Evolutionary conservation across 2,113 vertebrate species (phyloP).

Genomic region (Trachemys scripta): DNA sequence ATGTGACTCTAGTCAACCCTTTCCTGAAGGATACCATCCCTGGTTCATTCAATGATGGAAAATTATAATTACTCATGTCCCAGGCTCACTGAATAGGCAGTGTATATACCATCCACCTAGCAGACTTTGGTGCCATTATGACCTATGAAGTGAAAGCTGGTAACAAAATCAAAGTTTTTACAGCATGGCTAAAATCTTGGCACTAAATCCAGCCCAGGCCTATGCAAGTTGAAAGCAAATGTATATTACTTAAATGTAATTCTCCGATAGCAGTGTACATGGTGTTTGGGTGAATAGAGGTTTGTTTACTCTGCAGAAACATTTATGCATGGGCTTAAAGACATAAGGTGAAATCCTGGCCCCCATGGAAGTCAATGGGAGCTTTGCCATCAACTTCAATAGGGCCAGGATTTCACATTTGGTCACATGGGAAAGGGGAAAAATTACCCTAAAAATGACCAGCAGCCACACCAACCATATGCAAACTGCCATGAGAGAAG

Average conservation of each 20-base stretch:
- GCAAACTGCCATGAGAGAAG: background rate
- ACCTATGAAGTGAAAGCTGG: background rate
- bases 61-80: constrained; percentile 57
- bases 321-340: background rate
- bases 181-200: background rate
- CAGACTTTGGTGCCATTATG: background rate
- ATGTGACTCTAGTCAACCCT: background rate
- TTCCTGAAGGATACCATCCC: background rate
- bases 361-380: background rate
- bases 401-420: background rate
- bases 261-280: background rate
- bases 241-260: background rate
- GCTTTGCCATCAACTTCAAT: background rate
- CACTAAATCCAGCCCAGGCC: background rate
- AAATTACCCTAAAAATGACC: background rate
- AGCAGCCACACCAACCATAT: background rate
- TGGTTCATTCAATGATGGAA: constrained; percentile 44
- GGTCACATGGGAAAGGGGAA: background rate
- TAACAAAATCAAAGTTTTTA: constrained; percentile 2
- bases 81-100: constrained; percentile 37
- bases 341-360: background rate
- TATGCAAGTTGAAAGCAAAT: background rate
- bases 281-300: background rate
- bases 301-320: background rate
- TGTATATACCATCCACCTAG: constrained; percentile 38